A percentile compares a stretch with the other conserved stretches of the same genome.
phyloP scores from a whole-genome alignment of 1,140 invertebrate species.

The Hetaerina americana region DNA sequence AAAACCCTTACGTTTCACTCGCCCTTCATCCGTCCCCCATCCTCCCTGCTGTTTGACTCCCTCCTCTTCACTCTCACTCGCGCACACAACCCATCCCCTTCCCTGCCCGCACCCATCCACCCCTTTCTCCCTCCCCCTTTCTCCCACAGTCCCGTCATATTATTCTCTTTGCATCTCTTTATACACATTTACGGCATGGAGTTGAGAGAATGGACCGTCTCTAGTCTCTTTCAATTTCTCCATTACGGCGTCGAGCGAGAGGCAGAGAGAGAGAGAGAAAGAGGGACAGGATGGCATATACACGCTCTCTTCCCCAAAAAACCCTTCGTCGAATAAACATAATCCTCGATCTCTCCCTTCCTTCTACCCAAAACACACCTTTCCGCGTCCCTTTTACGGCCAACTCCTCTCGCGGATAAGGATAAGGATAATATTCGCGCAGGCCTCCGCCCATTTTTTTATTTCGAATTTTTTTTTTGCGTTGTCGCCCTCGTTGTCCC shows the following conservation, averaged over 20 bases:
- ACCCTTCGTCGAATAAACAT: neutral
- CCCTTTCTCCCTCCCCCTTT: too few relatives aligned
- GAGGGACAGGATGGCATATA: too few relatives aligned
- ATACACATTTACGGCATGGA: too few relatives aligned
- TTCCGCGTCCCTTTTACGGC: neutral
- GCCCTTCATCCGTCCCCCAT: neutral
- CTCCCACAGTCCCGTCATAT: too few relatives aligned
- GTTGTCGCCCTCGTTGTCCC: too few relatives aligned
- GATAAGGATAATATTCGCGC: too few relatives aligned
- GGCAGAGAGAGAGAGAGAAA: too few relatives aligned
- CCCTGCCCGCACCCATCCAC: neutral
- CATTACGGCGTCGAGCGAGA: neutral
- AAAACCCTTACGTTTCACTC: neutral
- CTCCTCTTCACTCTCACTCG: neutral
- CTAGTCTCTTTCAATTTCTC: neutral
- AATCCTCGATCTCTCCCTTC: neutral
- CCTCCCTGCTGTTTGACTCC: neutral
- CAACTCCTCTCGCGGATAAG: neutral
- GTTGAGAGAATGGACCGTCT: neutral
- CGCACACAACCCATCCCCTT: neutral
- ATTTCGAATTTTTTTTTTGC: too few relatives aligned
- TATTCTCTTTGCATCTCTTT: too few relatives aligned
- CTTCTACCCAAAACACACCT: neutral
- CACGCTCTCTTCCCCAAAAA: neutral
- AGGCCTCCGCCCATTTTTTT: too few relatives aligned